phyloP scores from a whole-genome alignment of 2,888 invertebrate species.

The Halocaridina rubra region DNA sequence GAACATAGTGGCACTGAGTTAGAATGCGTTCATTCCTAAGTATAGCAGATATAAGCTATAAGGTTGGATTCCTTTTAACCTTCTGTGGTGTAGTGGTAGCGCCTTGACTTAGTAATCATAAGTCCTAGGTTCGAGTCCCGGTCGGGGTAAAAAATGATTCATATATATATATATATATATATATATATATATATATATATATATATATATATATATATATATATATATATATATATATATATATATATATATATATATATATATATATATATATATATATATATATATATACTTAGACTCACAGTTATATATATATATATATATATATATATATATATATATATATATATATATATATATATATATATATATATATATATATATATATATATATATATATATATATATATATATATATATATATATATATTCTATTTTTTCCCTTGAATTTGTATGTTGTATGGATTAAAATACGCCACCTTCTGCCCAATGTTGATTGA shows the following conservation, averaged over 20 bases:
- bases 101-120: no score
- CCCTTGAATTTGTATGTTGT: no score
- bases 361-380: slow-evolving; percentile 8
- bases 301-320: not conserved
- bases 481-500: no score
- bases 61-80: no score
- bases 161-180: not conserved
- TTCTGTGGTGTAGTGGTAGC: no score
- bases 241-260: not conserved
- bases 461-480: no score
- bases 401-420: slow-evolving; percentile 8
- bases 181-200: slow-evolving; percentile 4
- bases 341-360: not conserved
- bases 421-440: slow-evolving; percentile 8
- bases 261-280: not conserved
- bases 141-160: no score
- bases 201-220: slow-evolving; percentile 8
- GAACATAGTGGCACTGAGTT: no score
- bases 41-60: no score
- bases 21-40: no score
- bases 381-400: slow-evolving; percentile 1
- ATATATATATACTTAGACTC: not conserved
- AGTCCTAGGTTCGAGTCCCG: no score
- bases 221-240: not conserved
- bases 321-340: not conserved